A percentile compares a stretch with the other conserved stretches of the same genome.
Evolutionary conservation across 2,797 vertebrate genomes (phyloP).

Genomic region (Allobates femoralis): DNA sequence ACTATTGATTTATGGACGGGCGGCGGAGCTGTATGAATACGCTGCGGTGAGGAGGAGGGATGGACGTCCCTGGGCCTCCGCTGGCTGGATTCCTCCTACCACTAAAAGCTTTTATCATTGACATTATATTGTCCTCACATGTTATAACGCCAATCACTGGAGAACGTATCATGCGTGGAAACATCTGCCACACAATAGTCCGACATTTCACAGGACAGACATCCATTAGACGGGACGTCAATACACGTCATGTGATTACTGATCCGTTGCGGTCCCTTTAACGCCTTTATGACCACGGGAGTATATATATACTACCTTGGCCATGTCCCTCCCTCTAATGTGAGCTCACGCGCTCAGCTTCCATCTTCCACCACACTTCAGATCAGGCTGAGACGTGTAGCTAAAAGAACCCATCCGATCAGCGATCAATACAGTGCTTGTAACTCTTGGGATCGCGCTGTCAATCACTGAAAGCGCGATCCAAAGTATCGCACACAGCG

Average conservation of each 20-base stretch:
- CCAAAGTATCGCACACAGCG: too few species aligned
- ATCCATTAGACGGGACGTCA: not conserved
- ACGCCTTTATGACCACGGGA: too few species aligned
- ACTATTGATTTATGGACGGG: constrained; percentile 53
- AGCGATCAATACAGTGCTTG: too few species aligned
- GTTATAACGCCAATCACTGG: not conserved
- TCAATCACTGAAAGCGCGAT: too few species aligned
- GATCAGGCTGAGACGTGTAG: too few species aligned
- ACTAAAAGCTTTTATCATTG: constrained; percentile 39
- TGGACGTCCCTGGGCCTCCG: not conserved
- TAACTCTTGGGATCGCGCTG: too few species aligned
- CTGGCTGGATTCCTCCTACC: not conserved
- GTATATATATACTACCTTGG: too few species aligned
- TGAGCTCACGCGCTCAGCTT: too few species aligned
- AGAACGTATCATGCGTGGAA: not conserved
- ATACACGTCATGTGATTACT: not conserved
- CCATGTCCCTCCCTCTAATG: too few species aligned
- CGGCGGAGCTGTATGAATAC: constrained; percentile 33
- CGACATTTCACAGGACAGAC: not conserved
- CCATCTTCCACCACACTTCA: too few species aligned
- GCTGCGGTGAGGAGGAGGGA: not conserved
- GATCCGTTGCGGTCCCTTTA: not conserved
- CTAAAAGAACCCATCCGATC: too few species aligned
- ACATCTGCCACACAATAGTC: not conserved
- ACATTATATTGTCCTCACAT: constrained; percentile 13